Evolutionary conservation across 2,113 vertebrate species (phyloP), one percentile per base, ranked within the genome.

Genomic region (Scalopus aquaticus): DNA sequence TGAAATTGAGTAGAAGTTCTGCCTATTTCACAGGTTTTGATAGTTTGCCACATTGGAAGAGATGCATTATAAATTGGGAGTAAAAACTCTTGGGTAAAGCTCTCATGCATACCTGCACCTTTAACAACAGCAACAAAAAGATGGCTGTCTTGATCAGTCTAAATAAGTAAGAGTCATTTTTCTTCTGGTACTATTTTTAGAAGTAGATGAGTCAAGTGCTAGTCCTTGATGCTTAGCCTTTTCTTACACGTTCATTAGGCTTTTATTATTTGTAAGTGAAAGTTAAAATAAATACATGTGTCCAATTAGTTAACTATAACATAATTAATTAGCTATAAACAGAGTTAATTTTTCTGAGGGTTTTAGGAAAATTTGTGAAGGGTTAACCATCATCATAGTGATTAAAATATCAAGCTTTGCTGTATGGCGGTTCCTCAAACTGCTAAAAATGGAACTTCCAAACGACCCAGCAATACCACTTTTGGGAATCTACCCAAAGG

Each of bases 231-330:
- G 69, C 30, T 19, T 28, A 58, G 12, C 19, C 46, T 85, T 87
- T 92, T 88, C 54, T 30, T 83, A 26, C 39, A 28, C 42, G 46
- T 88, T 77, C 65, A 60, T 81, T 82, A 58, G 8, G 44, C 19
- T 92, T 83, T 56, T 83, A 77, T 77, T 70, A 64, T 46, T 67
- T 90, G 28, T 42, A 81, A 85, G 28, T 90, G 35, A 93, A 73
- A 94, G 79, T 83, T 83, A 51, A 93, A 88, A 72, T 89, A 93
- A 88, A 72, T 89, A 39, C 30, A 44, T 76, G 13, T 54, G 22
- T 73, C 15, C 19, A 37, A 65, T n/a, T 72, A 30, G 60, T 65
- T 79, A 83, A 76, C 49, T 51, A 35, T 82, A 72, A n/a, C 11
- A 51, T 67, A 37, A 65, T n/a, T 72, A 30, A 51, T 65, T 79